These are phyloP conservation scores for Listronotus bonariensis DNA, from an alignment of 1,140 invertebrate genomes.

Conservation along the genomic window DNA sequence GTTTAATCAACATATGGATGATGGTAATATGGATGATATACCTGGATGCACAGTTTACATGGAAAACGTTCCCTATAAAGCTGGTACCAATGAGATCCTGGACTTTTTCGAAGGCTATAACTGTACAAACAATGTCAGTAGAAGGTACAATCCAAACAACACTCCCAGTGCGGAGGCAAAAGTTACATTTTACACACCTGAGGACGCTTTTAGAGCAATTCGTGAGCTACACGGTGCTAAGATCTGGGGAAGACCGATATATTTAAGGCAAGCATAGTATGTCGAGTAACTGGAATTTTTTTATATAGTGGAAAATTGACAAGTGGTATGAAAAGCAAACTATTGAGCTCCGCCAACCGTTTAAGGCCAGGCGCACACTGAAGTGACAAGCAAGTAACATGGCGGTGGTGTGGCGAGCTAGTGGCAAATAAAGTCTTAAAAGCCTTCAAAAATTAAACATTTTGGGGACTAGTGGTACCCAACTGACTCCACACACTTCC, in stretches of 20 bases:
- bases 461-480: too few relatives aligned
- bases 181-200: conserved; percentile 75
- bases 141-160: conserved; percentile 81
- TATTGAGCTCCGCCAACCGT: too few relatives aligned
- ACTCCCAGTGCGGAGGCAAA: conserved; percentile 88
- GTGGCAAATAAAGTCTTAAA: too few relatives aligned
- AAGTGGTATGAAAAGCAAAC: too few relatives aligned
- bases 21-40: conserved; percentile 61
- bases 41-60: conserved; percentile 82
- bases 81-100: conserved; percentile 84
- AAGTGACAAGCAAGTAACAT: too few relatives aligned
- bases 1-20: conserved; percentile 3
- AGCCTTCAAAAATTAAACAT: too few relatives aligned
- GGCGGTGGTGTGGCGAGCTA: too few relatives aligned
- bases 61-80: conserved; percentile 86
- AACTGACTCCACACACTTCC: too few relatives aligned
- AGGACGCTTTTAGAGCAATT: conserved; percentile 76
- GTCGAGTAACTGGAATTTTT: too few relatives aligned
- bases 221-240: conserved; percentile 62
- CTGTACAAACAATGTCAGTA: conserved; percentile 74
- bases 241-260: conserved; percentile 63
- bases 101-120: conserved; percentile 82
- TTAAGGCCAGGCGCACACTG: too few relatives aligned
- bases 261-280: conserved; percentile 54
- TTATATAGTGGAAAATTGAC: too few relatives aligned